These are phyloP conservation scores for Atrichornis clamosus DNA, from an alignment of 2,113 vertebrate genomes.

Conservation along the genomic window DNA sequence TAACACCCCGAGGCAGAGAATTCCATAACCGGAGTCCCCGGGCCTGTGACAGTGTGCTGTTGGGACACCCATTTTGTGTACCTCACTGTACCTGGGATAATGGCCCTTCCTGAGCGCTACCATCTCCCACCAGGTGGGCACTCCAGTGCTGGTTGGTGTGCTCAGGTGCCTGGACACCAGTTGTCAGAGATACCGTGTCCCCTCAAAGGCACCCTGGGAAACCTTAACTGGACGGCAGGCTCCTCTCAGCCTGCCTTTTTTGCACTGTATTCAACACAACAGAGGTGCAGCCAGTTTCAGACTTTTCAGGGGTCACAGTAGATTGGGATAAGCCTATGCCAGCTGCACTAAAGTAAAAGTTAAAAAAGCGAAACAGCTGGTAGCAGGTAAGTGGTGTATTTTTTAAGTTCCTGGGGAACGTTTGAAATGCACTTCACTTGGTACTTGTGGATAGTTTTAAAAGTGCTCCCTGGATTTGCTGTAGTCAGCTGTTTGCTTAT, in stretches of 20 bases:
- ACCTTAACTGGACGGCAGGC: not conserved
- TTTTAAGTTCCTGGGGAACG: conserved; percentile 7
- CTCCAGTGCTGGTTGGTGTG: not conserved
- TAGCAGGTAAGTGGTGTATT: not conserved
- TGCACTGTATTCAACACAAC: not conserved
- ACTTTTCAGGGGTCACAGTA: not conserved
- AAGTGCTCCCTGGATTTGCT: not conserved
- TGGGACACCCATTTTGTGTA: not conserved
- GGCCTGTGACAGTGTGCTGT: not conserved
- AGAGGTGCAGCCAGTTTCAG: not conserved
- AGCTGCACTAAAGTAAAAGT: not conserved
- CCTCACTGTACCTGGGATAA: not conserved
- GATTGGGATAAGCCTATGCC: not conserved
- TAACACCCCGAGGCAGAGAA: rapidly evolving
- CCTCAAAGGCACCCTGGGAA: not conserved
- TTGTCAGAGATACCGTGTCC: not conserved
- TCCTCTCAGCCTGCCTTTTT: not conserved
- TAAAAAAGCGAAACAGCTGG: not conserved
- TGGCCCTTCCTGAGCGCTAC: not conserved
- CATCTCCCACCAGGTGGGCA: not conserved
- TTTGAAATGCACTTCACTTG: conserved; percentile 27
- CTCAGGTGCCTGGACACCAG: not conserved
- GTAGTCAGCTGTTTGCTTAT: conserved; percentile 10
- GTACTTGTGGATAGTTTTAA: not conserved
- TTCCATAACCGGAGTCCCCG: not conserved